Base-by-base conservation (phyloP, 2,797 vertebrate genomes). In the Rhynchonycteris naso region DNA sequence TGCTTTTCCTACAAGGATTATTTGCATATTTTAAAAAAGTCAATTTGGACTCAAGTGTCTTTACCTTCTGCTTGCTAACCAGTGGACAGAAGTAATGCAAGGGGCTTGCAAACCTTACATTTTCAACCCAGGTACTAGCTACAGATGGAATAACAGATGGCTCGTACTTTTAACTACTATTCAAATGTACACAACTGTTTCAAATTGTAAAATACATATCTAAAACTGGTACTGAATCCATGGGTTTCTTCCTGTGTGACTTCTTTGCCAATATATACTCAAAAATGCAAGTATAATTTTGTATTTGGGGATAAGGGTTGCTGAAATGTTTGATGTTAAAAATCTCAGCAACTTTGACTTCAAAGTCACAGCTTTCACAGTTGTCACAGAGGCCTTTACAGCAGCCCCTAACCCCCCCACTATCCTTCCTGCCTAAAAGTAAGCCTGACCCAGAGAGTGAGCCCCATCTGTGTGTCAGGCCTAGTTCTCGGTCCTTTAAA, bases 11-110 rank as follows among this genome's bases (percentile, higher is more conserved):
- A 66, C 66, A 75, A 56, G 30, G 63, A 59, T 75, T 54, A 66
- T 74, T 52, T 91, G 74, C 59, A 92, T n/a, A 90, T 94, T 92
- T 93, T 83, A 38, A 58, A 90, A 96, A 92, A 52, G 52, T 52
- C 19, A 24, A 90, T 79, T 89, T 79, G 74, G 68, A 54, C 30
- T 85, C 59, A n/a, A 72, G 43, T 56, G 28, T 28, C 80, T 93
- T 76, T 21, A 10, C 7, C 21, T 14, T 58, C 5, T 30, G 38
- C 52, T 88, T 95, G 15, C 69, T 65, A 79, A 85, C 11, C 14
- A 19, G 12, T 1, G 2, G 33, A 28, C 33, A 66, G 28, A 71
- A 91, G 33, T n/a, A 43, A 94, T 47, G 66, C 13, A 14, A 72
- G 8, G 30, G 4, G 38, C 54, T 14, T 30, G 52, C 24, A 88